phyloP scores from a whole-genome alignment of 2,113 vertebrate genomes.

The Xiphorhynchus elegans region DNA sequence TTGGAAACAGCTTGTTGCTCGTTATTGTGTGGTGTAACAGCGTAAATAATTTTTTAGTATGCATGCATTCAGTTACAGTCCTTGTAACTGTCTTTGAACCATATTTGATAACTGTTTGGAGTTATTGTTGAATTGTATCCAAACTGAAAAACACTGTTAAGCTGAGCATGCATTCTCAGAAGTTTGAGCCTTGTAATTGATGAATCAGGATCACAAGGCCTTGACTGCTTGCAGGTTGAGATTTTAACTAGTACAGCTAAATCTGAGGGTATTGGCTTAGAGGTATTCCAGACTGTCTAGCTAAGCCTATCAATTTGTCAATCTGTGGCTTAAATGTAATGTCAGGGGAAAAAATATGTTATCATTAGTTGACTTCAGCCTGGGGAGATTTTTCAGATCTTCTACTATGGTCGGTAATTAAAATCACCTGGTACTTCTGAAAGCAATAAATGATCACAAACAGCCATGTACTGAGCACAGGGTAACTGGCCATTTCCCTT shows the following conservation, averaged over 20 bases:
- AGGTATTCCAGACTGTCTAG: background rate
- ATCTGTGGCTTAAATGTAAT: background rate
- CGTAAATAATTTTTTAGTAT: background rate
- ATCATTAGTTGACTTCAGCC: background rate
- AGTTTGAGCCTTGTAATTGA: background rate
- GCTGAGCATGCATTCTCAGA: background rate
- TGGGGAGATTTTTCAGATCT: background rate
- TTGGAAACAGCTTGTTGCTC: background rate
- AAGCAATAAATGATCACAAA: background rate
- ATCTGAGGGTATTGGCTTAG: background rate
- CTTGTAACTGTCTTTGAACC: background rate
- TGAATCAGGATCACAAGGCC: background rate
- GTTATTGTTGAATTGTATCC: background rate
- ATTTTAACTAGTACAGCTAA: background rate
- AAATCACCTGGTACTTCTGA: background rate
- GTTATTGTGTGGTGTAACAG: background rate
- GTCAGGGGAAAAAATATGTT: background rate
- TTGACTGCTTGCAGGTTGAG: background rate
- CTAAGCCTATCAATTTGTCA: background rate
- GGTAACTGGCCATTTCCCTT: background rate
- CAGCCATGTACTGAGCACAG: background rate
- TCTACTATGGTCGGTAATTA: background rate
- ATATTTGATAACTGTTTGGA: background rate
- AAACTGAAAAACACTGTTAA: background rate
- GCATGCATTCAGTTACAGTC: background rate